Percentiles rank a stretch among this genome's conserved stretches.
Conservation (phyloP, 2,113 vertebrate species). For the Heterochromis multidens region DNA sequence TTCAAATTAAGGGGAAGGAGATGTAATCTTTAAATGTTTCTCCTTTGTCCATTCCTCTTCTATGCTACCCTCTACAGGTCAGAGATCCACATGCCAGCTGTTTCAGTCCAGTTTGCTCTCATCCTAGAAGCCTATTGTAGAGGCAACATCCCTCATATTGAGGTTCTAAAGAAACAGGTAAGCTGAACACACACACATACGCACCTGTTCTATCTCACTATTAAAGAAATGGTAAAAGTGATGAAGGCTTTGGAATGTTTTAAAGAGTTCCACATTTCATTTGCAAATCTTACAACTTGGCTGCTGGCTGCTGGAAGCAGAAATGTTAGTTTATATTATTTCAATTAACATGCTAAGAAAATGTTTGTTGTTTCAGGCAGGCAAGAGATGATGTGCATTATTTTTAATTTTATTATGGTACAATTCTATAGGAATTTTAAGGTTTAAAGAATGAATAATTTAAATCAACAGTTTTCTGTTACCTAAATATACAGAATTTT, state of each 20-base stretch:
- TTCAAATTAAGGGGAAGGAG: background rate
- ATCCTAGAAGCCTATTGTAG: constrained; percentile 96
- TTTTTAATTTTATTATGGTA: no score
- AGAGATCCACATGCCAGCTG: constrained; percentile 92
- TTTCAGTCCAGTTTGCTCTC: constrained; percentile 90
- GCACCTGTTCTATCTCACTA: background rate
- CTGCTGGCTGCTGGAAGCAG: background rate
- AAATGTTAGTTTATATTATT: background rate
- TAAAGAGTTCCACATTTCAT: background rate
- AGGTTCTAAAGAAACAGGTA: constrained; percentile 96
- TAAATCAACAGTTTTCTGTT: background rate
- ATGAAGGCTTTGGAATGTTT: background rate
- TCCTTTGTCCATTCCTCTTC: background rate
- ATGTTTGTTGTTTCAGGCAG: background rate
- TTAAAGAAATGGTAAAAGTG: background rate
- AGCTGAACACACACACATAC: background rate
- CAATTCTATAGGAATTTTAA: no score
- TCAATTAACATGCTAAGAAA: no score
- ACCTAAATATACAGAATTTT: background rate
- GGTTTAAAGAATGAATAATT: background rate
- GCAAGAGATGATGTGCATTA: background rate
- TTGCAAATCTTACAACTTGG: background rate
- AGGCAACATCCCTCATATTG: constrained; percentile 94
- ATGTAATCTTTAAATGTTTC: background rate
- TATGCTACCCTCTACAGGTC: constrained; percentile 77